phyloP scores from a whole-genome alignment of 2,113 vertebrate species.

The Tursiops truncatus region DNA sequence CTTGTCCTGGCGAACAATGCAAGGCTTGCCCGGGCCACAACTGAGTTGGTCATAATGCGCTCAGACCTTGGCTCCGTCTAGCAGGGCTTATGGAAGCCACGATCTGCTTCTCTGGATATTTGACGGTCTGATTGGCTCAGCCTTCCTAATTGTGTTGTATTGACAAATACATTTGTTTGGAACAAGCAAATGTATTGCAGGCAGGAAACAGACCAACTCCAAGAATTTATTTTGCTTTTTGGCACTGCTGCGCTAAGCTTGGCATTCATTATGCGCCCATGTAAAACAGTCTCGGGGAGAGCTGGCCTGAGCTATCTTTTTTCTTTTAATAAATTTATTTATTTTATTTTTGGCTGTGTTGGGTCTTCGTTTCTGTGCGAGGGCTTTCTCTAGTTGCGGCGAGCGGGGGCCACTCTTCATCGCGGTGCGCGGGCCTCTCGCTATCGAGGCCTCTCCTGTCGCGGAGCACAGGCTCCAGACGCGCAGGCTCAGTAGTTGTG shows the following conservation, averaged over 20 bases:
- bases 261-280: conserved; percentile 71
- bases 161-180: conserved; percentile 79
- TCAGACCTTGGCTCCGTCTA: conserved; percentile 19
- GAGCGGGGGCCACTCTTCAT: too few relatives aligned
- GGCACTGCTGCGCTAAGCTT: conserved; percentile 45
- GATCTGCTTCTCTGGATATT: conserved; percentile 12
- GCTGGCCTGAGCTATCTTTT: conserved; percentile 75
- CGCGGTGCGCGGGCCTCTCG: too few relatives aligned
- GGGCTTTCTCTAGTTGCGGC: too few relatives aligned
- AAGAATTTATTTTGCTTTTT: conserved; percentile 78
- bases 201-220: conserved; percentile 74
- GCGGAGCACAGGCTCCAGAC: too few relatives aligned
- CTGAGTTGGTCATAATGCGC: neutral
- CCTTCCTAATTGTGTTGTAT: conserved; percentile 71
- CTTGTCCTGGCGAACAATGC: neutral
- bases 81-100: neutral
- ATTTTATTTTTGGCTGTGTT: too few relatives aligned
- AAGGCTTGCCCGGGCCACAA: neutral
- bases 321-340: too few relatives aligned
- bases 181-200: conserved; percentile 69
- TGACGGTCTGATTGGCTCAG: conserved; percentile 64
- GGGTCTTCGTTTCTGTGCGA: too few relatives aligned
- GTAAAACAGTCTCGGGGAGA: conserved; percentile 53
- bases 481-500: too few relatives aligned
- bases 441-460: too few relatives aligned